Evolutionary conservation across 2,888 invertebrate species (phyloP).

Genomic region (Dasysyrphus albostriatus): DNA sequence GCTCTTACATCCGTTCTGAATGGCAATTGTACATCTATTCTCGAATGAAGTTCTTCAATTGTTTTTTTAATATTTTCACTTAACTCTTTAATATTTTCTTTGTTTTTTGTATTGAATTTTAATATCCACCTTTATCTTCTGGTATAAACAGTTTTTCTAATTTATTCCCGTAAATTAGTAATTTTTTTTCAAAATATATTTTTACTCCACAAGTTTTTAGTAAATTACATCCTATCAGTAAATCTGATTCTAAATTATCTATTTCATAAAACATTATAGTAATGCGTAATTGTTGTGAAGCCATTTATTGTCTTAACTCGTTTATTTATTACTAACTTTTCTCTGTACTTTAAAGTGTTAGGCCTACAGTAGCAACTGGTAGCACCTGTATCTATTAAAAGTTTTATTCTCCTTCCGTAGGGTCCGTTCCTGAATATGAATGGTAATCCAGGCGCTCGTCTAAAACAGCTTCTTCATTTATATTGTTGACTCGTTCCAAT

Average conservation of each 20-base stretch:
- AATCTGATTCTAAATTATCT: neutral
- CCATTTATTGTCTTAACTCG: neutral
- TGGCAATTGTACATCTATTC: neutral
- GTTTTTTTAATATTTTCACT: neutral
- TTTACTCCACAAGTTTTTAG: neutral
- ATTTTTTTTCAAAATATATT: neutral
- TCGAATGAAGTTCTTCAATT: neutral
- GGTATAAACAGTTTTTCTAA: neutral
- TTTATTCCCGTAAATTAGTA: neutral
- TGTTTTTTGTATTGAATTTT: neutral
- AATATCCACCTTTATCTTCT: neutral
- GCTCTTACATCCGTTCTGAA: neutral
- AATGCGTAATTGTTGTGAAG: neutral
- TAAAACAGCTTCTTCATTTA: slow-evolving; percentile 1
- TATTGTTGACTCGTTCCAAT: too few relatives aligned
- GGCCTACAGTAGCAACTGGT: neutral
- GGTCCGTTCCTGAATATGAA: neutral
- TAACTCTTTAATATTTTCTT: neutral
- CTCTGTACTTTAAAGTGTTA: neutral
- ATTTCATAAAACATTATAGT: slow-evolving; percentile 25
- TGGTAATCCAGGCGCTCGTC: neutral
- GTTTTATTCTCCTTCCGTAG: neutral
- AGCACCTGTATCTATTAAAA: neutral
- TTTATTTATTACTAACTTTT: neutral
- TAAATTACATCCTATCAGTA: neutral